phyloP scores from a whole-genome alignment of 1,140 invertebrate genomes.

The Ips typographus region DNA sequence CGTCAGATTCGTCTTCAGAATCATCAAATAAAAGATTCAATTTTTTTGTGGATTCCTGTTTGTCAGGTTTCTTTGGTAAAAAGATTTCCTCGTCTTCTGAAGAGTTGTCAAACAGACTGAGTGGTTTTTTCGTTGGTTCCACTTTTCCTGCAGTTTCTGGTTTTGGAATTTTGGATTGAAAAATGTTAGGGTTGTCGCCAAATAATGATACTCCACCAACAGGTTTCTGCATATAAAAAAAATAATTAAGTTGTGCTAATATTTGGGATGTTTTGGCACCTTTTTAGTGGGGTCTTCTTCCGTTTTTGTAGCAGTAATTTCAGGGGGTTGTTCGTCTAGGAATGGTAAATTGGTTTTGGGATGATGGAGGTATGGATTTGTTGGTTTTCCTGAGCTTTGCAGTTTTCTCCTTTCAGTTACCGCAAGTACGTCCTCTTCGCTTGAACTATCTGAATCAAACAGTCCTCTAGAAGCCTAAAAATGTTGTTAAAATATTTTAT shows the following conservation, averaged over 20 bases:
- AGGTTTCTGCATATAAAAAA: conserved; percentile 56
- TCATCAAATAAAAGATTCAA: conserved; percentile 39
- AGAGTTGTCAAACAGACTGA: conserved; percentile 34
- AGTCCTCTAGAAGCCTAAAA: conserved; percentile 12
- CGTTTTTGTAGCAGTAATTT: conserved; percentile 30
- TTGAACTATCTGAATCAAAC: conserved; percentile 32
- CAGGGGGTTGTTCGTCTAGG: conserved; percentile 42
- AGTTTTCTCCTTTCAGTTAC: conserved; percentile 31
- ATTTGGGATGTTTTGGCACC: conserved; percentile 17
- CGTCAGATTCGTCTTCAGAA: not conserved
- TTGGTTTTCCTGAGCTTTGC: conserved; percentile 25
- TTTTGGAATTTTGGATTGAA: conserved; percentile 21
- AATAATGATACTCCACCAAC: conserved; percentile 59
- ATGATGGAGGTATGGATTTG: conserved; percentile 51
- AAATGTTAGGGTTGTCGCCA: conserved; percentile 47
- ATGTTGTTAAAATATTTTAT: not conserved
- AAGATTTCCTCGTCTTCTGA: conserved; percentile 9
- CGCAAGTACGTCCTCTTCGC: conserved; percentile 46
- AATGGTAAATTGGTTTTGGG: conserved; percentile 36
- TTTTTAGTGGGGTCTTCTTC: conserved; percentile 28
- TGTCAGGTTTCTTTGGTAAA: not conserved
- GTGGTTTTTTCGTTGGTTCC: not conserved
- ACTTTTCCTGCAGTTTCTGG: not conserved
- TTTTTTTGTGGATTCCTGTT: not conserved
- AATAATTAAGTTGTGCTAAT: conserved; percentile 9